Evolutionary conservation across 2,888 invertebrate species (phyloP).

Genomic region (Amphipyra berbera): DNA sequence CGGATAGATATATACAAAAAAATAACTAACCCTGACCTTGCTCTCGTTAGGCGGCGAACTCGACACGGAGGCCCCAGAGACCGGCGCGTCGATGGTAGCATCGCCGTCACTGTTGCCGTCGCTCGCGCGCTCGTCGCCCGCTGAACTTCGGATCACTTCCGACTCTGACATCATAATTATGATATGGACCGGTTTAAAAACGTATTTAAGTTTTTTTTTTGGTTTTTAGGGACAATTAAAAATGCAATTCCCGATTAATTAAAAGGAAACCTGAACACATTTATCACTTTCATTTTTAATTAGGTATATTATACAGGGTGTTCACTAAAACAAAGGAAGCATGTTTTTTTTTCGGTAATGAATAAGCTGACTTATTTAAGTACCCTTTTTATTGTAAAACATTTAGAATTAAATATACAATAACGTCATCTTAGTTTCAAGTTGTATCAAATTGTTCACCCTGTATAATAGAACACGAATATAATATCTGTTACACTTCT

Average conservation of each 20-base stretch:
- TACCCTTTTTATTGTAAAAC: too few species aligned
- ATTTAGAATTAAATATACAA: too few species aligned
- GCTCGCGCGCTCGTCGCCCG: constrained; percentile 84
- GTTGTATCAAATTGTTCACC: too few species aligned
- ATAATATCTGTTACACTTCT: constrained; percentile 6
- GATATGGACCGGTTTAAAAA: background rate
- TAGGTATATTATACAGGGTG: background rate
- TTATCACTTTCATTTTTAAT: background rate
- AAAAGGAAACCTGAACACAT: background rate
- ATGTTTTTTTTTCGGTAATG: too few species aligned
- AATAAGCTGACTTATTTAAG: too few species aligned
- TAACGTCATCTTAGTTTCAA: too few species aligned
- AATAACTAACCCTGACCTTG: constrained; percentile 74
- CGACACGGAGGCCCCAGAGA: constrained; percentile 86
- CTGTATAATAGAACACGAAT: background rate
- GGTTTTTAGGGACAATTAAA: background rate
- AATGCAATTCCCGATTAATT: background rate
- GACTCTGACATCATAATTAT: constrained; percentile 77
- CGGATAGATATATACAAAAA: background rate
- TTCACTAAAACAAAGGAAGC: too few species aligned
- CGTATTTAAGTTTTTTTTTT: background rate
- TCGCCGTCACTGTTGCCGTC: constrained; percentile 87
- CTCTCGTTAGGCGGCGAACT: constrained; percentile 89
- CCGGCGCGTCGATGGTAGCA: constrained; percentile 81
- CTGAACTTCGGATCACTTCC: constrained; percentile 81